Evolutionary conservation across 2,888 invertebrate genomes (phyloP).

Genomic region (Buathra laborator): DNA sequence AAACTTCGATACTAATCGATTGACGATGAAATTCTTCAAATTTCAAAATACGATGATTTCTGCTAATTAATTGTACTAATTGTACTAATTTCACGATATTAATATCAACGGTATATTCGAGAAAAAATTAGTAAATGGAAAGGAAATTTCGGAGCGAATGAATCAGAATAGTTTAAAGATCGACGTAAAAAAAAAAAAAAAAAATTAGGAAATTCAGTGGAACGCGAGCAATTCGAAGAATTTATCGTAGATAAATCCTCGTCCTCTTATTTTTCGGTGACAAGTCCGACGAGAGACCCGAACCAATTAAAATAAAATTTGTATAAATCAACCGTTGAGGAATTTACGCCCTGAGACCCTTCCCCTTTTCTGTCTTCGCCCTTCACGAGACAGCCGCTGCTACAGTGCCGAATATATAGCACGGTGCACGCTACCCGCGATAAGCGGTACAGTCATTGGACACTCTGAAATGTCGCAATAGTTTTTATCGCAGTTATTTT

Average conservation of each 20-base stretch:
- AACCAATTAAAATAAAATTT: constrained; percentile 73
- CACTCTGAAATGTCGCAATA: not conserved
- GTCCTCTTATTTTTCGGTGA: constrained; percentile 17
- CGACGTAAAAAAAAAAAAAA: no score
- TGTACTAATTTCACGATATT: not conserved
- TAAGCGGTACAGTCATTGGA: constrained; percentile 9
- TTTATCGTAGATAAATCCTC: constrained; percentile 33
- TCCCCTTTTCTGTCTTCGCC: constrained; percentile 47
- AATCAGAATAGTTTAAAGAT: no score
- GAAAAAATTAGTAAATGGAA: not conserved
- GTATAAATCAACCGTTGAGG: constrained; percentile 71
- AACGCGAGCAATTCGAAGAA: not conserved
- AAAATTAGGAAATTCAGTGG: constrained; percentile 6
- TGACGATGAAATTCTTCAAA: constrained; percentile 1
- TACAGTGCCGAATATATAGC: not conserved
- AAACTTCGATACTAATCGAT: not conserved
- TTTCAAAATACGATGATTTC: not conserved
- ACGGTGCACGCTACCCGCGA: not conserved
- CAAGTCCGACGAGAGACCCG: constrained; percentile 51
- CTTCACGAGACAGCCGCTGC: constrained; percentile 33
- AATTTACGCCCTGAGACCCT: constrained; percentile 50
- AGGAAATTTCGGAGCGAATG: not conserved
- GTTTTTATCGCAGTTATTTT: no score
- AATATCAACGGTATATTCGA: not conserved
- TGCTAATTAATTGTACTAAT: not conserved